Evolutionary conservation across 2,113 vertebrate genomes (phyloP).

Genomic region (Lasiurus borealis): DNA sequence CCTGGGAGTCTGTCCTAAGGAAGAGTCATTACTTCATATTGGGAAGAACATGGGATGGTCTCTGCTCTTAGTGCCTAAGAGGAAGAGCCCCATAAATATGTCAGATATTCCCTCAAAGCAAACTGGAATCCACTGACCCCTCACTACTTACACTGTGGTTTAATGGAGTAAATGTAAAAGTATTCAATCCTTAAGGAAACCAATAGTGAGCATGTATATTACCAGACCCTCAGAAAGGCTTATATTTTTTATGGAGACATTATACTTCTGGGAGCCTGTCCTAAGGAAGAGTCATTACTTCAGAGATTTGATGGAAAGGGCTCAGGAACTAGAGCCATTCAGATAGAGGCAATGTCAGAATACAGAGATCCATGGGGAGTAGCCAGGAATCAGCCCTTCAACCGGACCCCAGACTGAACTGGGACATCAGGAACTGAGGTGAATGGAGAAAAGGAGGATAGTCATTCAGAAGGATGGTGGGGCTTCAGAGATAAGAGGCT

Average conservation of each 20-base stretch:
- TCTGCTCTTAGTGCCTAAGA: too few species aligned
- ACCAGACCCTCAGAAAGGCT: constrained; percentile 16
- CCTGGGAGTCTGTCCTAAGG: too few species aligned
- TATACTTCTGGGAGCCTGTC: neutral
- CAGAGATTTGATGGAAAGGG: neutral
- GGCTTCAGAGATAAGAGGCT: neutral
- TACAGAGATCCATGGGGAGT: neutral
- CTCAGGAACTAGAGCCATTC: neutral
- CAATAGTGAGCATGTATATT: neutral
- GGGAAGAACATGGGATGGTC: too few species aligned
- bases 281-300: neutral
- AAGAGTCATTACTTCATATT: too few species aligned
- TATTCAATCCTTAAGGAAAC: neutral
- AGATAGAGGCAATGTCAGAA: neutral
- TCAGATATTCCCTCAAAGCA: neutral
- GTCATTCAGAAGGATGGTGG: neutral
- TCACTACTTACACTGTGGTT: neutral
- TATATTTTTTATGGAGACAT: neutral
- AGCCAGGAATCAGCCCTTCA: neutral
- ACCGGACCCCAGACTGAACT: neutral
- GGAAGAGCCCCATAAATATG: too few species aligned
- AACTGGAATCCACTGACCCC: neutral
- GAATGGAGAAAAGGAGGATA: neutral
- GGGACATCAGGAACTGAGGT: neutral
- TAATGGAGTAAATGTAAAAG: neutral